Conservation (phyloP, 2,113 vertebrate species). For the Emydocephalus ijimae region DNA sequence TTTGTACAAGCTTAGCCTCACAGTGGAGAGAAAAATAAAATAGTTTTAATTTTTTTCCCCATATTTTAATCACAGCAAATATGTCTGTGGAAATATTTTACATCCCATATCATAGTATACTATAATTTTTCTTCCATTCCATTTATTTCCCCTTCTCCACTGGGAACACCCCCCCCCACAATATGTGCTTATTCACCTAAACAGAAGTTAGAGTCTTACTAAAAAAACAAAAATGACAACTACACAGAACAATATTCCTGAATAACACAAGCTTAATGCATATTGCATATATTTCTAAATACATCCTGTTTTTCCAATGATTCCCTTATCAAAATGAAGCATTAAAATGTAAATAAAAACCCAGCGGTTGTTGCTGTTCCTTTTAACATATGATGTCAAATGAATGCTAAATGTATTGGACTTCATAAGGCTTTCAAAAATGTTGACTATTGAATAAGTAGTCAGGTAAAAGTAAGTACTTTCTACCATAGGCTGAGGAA, state of each 20-base stretch:
- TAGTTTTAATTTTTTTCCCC: too few relatives aligned
- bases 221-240: conserved; percentile 16
- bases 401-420: conserved; percentile 34
- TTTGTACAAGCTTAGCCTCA: neutral
- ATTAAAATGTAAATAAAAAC: conserved; percentile 33
- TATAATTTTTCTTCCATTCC: neutral
- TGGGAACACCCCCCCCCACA: neutral
- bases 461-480: neutral
- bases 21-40: neutral
- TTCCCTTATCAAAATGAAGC: conserved; percentile 11
- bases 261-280: neutral
- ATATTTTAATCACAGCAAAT: neutral
- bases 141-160: neutral
- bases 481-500: neutral
- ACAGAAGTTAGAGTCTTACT: neutral
- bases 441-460: conserved; percentile 19
- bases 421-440: conserved; percentile 25
- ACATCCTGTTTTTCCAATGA: conserved; percentile 3
- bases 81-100: neutral
- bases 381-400: neutral
- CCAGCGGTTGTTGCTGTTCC: neutral
- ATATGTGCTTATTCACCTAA: neutral
- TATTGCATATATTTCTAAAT: conserved; percentile 1
- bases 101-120: neutral
- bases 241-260: conserved; percentile 15